A percentile compares a stretch with the other conserved stretches of the same genome.
phyloP scores from a whole-genome alignment of 2,113 vertebrate species.

The Strix aluco region DNA sequence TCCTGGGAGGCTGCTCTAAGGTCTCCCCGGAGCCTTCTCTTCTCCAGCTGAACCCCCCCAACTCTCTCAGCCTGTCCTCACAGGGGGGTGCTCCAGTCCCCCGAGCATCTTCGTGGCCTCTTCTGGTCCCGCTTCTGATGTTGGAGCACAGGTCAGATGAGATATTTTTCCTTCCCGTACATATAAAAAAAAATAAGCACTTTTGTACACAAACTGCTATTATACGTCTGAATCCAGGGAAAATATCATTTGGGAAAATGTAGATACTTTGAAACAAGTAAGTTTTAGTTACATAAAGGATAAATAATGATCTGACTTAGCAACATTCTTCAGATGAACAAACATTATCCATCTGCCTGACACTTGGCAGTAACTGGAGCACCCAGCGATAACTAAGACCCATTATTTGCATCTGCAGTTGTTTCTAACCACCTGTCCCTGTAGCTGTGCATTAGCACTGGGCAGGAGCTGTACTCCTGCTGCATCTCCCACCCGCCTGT shows the following conservation, averaged over 20 bases:
- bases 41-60: too few relatives aligned
- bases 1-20: too few relatives aligned
- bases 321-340: background rate
- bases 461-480: background rate
- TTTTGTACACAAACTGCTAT: background rate
- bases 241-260: background rate
- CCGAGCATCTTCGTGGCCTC: too few relatives aligned
- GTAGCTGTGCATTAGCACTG: accelerated
- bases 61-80: too few relatives aligned
- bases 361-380: background rate
- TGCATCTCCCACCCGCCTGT: background rate
- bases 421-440: too few relatives aligned
- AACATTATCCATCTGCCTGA: background rate
- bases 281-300: background rate
- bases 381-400: background rate
- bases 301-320: background rate
- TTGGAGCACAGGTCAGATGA: too few relatives aligned
- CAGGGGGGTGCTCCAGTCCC: too few relatives aligned
- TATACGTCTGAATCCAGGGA: background rate
- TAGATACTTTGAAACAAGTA: background rate
- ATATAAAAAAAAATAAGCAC: accelerated
- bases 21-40: too few relatives aligned
- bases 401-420: accelerated
- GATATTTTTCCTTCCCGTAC: background rate
- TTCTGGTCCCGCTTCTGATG: too few relatives aligned